Percentiles rank a stretch among this genome's conserved stretches.
phyloP scores from a whole-genome alignment of 2,888 invertebrate species.

The Amphipyra tragopoginis region DNA sequence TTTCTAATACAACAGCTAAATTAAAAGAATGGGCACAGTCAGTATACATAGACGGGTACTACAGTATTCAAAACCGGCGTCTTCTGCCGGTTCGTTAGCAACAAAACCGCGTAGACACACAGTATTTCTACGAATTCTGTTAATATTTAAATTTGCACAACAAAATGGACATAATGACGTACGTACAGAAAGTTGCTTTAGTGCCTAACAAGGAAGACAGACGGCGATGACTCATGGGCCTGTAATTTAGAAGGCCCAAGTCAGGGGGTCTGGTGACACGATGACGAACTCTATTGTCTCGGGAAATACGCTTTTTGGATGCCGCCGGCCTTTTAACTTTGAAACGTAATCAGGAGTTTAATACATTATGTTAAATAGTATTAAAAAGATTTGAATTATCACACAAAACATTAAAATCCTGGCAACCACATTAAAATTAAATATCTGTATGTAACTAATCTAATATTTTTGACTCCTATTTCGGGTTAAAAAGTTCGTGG shows the following conservation, averaged over 20 bases:
- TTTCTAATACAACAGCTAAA: background rate
- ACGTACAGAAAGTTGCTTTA: conserved; percentile 52
- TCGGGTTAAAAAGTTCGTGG: conserved; percentile 15
- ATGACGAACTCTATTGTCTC: conserved; percentile 42
- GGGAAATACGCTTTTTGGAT: conserved; percentile 21
- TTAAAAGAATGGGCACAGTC: background rate
- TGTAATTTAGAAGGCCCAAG: conserved; percentile 53
- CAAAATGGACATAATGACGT: conserved; percentile 56
- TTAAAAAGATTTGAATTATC: no score
- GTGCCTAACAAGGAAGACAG: conserved; percentile 50
- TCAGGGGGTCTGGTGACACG: conserved; percentile 33
- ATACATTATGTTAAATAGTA: no score
- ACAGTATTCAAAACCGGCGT: conserved; percentile 11
- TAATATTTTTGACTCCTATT: conserved; percentile 2
- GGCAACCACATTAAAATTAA: no score
- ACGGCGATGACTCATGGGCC: conserved; percentile 52
- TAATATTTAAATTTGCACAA: conserved; percentile 54
- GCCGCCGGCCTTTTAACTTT: conserved; percentile 21
- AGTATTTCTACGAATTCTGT: conserved; percentile 50
- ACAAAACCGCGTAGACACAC: conserved; percentile 28
- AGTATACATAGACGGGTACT: conserved; percentile 1
- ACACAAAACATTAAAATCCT: no score
- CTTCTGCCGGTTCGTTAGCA: conserved; percentile 27
- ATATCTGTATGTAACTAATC: background rate
- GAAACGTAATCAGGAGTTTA: background rate